Conservation (phyloP, 2,888 invertebrate species). For the Cantharis nigra region DNA sequence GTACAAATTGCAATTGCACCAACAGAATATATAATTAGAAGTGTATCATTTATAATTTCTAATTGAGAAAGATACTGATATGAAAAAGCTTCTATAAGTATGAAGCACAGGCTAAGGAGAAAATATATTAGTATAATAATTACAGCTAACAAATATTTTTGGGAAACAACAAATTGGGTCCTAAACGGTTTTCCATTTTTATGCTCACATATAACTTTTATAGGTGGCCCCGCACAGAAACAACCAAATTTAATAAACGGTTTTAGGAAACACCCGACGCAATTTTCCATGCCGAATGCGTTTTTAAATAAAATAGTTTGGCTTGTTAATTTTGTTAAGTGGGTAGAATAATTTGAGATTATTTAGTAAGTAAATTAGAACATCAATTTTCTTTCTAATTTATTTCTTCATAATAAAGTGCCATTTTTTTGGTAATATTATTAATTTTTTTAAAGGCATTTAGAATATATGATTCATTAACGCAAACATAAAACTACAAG, state of each 20-base stretch:
- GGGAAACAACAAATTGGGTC: background rate
- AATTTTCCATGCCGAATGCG: background rate
- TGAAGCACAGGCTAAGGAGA: background rate
- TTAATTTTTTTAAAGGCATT: too few species aligned
- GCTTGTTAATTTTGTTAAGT: background rate
- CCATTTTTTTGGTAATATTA: too few species aligned
- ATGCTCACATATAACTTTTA: background rate
- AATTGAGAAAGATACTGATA: background rate
- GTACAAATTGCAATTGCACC: background rate
- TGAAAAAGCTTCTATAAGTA: background rate
- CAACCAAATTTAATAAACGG: background rate
- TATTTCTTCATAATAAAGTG: background rate
- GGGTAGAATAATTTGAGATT: background rate
- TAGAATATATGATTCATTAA: too few species aligned
- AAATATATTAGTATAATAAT: background rate
- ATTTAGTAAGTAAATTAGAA: background rate
- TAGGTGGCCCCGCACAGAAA: background rate
- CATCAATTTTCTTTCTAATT: background rate
- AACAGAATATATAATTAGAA: background rate
- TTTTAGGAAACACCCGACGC: background rate
- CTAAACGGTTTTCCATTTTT: background rate
- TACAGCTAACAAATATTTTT: background rate
- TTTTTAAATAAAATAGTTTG: background rate
- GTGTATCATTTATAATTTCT: background rate
- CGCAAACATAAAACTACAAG: too few species aligned